Evolutionary conservation across 1,140 invertebrate genomes (phyloP).

Genomic region (Bombus picipes): DNA sequence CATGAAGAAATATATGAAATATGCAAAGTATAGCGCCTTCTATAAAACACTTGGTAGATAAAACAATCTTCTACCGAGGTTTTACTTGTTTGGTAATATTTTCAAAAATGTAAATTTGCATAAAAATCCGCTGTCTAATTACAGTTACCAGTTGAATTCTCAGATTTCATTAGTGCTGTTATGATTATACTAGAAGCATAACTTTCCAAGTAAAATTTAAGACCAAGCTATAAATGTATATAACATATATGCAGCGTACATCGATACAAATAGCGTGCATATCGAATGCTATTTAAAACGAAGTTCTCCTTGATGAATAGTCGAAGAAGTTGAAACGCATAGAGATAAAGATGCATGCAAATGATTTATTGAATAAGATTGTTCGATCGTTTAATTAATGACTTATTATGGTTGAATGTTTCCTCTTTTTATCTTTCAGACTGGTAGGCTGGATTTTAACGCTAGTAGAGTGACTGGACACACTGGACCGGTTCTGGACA

Average conservation of each 20-base stretch:
- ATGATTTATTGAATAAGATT: not conserved
- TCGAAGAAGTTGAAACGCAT: not conserved
- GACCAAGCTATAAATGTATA: too few species aligned
- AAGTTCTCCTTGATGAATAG: not conserved
- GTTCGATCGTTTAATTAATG: not conserved
- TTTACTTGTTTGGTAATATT: too few species aligned
- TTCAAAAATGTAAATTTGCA: not conserved
- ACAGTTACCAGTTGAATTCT: too few species aligned
- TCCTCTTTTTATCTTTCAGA: constrained; percentile 80
- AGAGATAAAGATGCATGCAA: not conserved
- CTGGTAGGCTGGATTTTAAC: constrained; percentile 90
- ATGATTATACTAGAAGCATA: not conserved
- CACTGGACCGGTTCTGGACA: constrained; percentile 91
- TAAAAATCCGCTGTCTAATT: not conserved
- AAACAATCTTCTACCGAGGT: too few species aligned
- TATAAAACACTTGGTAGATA: too few species aligned
- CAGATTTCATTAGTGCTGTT: not conserved
- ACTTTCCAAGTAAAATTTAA: too few species aligned
- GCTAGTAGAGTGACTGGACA: constrained; percentile 91
- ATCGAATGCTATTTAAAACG: not conserved
- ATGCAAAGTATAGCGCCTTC: too few species aligned
- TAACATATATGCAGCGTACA: not conserved
- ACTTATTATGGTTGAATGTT: not conserved
- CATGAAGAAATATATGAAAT: too few species aligned
- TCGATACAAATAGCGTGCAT: constrained; percentile 6